phyloP scores from a whole-genome alignment of 2,113 vertebrate genomes.

The Nyctereutes procyonoides region DNA sequence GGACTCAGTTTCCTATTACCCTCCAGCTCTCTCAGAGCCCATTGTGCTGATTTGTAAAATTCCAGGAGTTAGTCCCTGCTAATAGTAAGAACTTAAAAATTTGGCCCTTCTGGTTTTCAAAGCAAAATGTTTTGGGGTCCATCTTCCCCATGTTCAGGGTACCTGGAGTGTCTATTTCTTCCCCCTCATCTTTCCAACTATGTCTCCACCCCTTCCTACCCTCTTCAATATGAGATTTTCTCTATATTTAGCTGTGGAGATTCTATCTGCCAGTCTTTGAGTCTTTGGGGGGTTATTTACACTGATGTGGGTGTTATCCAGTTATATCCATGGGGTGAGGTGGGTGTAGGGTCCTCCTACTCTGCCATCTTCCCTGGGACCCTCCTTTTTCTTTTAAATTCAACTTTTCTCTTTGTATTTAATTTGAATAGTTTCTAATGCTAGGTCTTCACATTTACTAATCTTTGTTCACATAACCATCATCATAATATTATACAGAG shows the following conservation, averaged over 20 bases:
- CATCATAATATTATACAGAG: not conserved
- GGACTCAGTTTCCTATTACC: not conserved
- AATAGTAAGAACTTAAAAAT: not conserved
- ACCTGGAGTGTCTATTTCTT: not conserved
- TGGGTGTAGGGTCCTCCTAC: not conserved
- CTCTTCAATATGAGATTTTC: not conserved
- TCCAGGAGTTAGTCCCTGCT: not conserved
- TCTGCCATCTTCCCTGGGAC: not conserved
- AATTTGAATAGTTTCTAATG: not conserved
- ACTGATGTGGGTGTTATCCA: not conserved
- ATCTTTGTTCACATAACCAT: not conserved
- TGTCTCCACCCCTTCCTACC: not conserved
- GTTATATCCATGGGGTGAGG: not conserved
- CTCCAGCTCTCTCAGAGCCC: not conserved
- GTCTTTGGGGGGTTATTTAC: not conserved
- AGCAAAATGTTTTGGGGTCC: not conserved
- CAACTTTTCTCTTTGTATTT: not conserved
- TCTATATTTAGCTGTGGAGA: not conserved
- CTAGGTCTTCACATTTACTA: not conserved
- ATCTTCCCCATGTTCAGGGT: not conserved
- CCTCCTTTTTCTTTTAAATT: not conserved
- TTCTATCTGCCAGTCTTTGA: not conserved
- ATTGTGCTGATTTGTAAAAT: not conserved
- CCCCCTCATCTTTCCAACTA: not conserved
- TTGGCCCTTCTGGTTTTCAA: not conserved